Evolutionary conservation across 2,888 invertebrate species (phyloP), one percentile per base, ranked within the genome.

Genomic region (Spodoptera littoralis): DNA sequence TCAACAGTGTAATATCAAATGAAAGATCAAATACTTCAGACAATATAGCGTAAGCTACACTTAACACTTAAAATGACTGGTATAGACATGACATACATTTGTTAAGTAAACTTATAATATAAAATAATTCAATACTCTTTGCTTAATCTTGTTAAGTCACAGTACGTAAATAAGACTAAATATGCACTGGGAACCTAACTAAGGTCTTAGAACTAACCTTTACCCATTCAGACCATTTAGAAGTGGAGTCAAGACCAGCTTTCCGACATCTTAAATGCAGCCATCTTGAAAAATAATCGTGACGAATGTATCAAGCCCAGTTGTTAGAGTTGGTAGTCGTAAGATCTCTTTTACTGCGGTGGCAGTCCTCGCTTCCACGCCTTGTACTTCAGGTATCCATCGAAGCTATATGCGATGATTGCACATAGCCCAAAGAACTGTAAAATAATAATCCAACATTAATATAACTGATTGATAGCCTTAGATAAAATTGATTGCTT

Each of bases 401-500:
- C 98, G 76, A 96, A 95, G 1, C 96, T 97, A 87, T 98, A 98
- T 0, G 96, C 96, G 55, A 97, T 92, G 96, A 98, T 97, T 0
- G 97, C 97, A 77, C 96, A 96, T 77, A 97, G 96, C n/a, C 98
- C 98, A 85, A 98, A 98, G 89, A 98, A 97, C 98, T 98, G 94
- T 42, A 96, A 90, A 61, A 54, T 24, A 41, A 48, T 27, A 52
- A 36, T 6, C 9, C 53, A 45, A 36, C 8, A 36, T 36, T 9
- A 36, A 36, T 36, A 36, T 36, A 36, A 36, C 8, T 2, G 2
- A 8, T 9, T 0, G 8, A 36, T 9, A 36, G 36, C 6, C 9
- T 36, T 36, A 36, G 27, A 9, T 36, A 36, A 36, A 5, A 36
- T 9, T 36, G 6, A 9, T 36, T 36, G 36, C 8, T 36, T 36